phyloP scores from a whole-genome alignment of 2,888 invertebrate species.

The Abscondita cerata region DNA sequence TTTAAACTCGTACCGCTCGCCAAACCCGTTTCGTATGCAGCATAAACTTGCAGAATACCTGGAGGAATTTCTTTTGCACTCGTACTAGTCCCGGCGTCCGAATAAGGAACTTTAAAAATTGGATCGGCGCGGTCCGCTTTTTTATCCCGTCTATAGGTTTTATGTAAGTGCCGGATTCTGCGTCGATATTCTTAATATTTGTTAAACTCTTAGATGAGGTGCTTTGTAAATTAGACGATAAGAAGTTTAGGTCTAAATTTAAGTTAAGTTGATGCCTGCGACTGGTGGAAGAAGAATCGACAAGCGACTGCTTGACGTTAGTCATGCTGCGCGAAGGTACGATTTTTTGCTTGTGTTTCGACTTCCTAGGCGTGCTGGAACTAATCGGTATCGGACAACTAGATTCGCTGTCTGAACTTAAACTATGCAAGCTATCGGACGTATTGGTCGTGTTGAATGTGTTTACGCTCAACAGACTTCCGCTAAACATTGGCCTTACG shows the following conservation, averaged over 20 bases:
- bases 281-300: slow-evolving; percentile 47
- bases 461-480: slow-evolving; percentile 69
- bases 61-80: slow-evolving; percentile 49
- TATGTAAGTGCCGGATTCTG: slow-evolving; percentile 43
- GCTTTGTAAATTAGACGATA: slow-evolving; percentile 50
- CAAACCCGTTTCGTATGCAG: slow-evolving; percentile 95
- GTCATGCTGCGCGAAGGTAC: slow-evolving; percentile 69
- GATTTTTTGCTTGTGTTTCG: slow-evolving; percentile 62
- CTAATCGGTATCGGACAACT: slow-evolving; percentile 64
- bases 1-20: slow-evolving; percentile 93
- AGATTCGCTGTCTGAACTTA: slow-evolving; percentile 69
- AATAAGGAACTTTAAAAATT: slow-evolving; percentile 49
- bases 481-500: slow-evolving; percentile 67
- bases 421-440: slow-evolving; percentile 71
- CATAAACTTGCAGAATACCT: slow-evolving; percentile 78
- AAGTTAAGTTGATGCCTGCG: slow-evolving; percentile 47
- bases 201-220: slow-evolving; percentile 57
- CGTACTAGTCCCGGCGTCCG: slow-evolving; percentile 40
- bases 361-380: slow-evolving; percentile 60
- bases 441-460: slow-evolving; percentile 65
- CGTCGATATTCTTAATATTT: slow-evolving; percentile 50
- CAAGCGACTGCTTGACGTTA: slow-evolving; percentile 62
- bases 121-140: slow-evolving; percentile 44
- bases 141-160: slow-evolving; percentile 45
- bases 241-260: slow-evolving; percentile 45